phyloP scores from a whole-genome alignment of 2,888 invertebrate species.

The Drosophila mulleri region DNA sequence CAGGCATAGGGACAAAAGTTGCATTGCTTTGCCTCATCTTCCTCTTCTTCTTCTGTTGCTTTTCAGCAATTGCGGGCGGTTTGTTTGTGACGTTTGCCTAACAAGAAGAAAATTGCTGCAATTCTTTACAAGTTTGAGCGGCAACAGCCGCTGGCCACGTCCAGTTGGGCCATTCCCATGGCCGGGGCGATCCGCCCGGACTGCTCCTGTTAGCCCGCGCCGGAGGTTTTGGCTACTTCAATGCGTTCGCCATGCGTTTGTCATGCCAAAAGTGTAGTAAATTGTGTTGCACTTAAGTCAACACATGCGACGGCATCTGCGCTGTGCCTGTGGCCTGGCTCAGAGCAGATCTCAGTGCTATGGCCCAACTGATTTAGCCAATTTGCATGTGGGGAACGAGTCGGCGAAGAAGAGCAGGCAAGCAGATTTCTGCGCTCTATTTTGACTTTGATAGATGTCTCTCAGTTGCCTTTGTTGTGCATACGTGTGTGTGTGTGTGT shows the following conservation, averaged over 20 bases:
- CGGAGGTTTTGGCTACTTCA: conserved; percentile 48
- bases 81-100: conserved; percentile 79
- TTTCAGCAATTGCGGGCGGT: conserved; percentile 82
- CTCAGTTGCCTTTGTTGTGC: conserved; percentile 55
- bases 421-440: conserved; percentile 76
- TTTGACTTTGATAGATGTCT: conserved; percentile 85
- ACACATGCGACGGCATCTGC: conserved; percentile 64
- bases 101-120: conserved; percentile 84
- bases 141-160: conserved; percentile 23
- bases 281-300: conserved; percentile 82
- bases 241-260: conserved; percentile 81
- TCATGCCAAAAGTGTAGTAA: conserved; percentile 83
- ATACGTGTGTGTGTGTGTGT: conserved; percentile 33
- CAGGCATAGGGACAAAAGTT: too few species aligned
- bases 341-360: conserved; percentile 20
- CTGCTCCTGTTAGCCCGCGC: conserved; percentile 56
- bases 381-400: conserved; percentile 64
- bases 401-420: conserved; percentile 4
- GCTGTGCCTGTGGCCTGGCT: conserved; percentile 44
- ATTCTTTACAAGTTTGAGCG: conserved; percentile 79
- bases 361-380: conserved; percentile 52
- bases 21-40: neutral
- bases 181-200: conserved; percentile 10
- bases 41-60: neutral
- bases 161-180: conserved; percentile 48